These are phyloP conservation scores for Sebastes diploproa DNA, from an alignment of 2,797 vertebrate species.

Conservation along the genomic window DNA sequence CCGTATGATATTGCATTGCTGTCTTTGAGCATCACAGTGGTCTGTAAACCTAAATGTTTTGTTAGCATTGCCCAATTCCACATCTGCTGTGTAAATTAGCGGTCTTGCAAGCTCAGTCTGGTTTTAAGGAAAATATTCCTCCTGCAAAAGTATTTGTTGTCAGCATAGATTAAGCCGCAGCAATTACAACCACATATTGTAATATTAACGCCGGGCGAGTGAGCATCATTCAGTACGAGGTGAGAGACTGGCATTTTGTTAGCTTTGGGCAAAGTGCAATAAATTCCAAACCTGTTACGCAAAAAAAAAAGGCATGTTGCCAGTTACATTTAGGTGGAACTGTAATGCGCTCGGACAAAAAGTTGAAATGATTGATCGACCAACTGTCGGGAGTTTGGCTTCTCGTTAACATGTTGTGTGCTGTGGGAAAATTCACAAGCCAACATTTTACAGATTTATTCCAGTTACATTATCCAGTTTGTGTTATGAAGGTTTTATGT, in stretches of 20 bases:
- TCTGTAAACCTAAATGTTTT: slow-evolving; percentile 64
- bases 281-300: slow-evolving; percentile 62
- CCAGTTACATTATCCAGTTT: slow-evolving; percentile 31
- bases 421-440: slow-evolving; percentile 30
- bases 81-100: slow-evolving; percentile 71
- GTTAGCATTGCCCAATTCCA: slow-evolving; percentile 63
- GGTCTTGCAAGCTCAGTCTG: slow-evolving; percentile 62
- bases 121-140: slow-evolving; percentile 66
- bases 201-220: slow-evolving; percentile 49
- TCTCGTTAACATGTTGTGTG: slow-evolving; percentile 39
- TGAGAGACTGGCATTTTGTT: slow-evolving; percentile 58
- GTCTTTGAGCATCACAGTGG: slow-evolving; percentile 25
- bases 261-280: slow-evolving; percentile 57
- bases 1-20: slow-evolving; percentile 15
- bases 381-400: slow-evolving; percentile 51
- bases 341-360: slow-evolving; percentile 48
- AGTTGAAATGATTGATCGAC: slow-evolving; percentile 54
- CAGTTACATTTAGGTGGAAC: slow-evolving; percentile 54
- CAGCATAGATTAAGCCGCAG: slow-evolving; percentile 67
- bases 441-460: slow-evolving; percentile 41
- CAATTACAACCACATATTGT: slow-evolving; percentile 60
- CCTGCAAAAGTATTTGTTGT: slow-evolving; percentile 75
- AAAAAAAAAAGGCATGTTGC: slow-evolving; percentile 14
- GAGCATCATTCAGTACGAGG: slow-evolving; percentile 41
- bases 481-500: slow-evolving; percentile 34